Percentiles rank a stretch among this genome's conserved stretches.
phyloP scores from a whole-genome alignment of 1,140 invertebrate genomes.

The Sminthurinus signatus region DNA sequence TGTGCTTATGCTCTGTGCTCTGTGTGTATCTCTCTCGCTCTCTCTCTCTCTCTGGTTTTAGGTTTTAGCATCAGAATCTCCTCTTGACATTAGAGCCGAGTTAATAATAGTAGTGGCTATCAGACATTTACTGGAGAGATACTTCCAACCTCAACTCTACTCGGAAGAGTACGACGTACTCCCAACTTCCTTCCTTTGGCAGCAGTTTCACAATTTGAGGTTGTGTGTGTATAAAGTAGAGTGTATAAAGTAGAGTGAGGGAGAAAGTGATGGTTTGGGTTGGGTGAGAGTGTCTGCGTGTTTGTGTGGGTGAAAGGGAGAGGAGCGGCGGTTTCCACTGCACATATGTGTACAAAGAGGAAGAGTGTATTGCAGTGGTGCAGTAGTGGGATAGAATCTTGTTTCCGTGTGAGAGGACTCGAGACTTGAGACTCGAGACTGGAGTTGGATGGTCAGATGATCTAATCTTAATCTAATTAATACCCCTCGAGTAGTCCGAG shows the following conservation, averaged over 20 bases:
- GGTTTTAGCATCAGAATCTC: no score
- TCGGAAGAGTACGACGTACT: no score
- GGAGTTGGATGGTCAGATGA: slow-evolving; percentile 19
- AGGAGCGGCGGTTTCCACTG: background rate
- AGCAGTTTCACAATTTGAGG: no score
- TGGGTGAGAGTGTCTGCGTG: background rate
- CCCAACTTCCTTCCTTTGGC: no score
- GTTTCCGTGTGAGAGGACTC: slow-evolving; percentile 9
- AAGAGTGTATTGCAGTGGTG: background rate
- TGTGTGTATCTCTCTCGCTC: background rate
- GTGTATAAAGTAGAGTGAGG: no score
- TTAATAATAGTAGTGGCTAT: slow-evolving; percentile 3
- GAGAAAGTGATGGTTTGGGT: background rate
- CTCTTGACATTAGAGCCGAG: background rate
- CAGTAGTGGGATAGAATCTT: background rate
- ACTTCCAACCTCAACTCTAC: no score
- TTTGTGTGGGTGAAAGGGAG: background rate
- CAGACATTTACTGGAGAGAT: no score
- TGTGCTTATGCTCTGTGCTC: no score
- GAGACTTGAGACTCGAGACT: no score
- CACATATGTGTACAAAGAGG: background rate
- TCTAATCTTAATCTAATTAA: slow-evolving; percentile 25
- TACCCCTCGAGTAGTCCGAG: slow-evolving; percentile 16
- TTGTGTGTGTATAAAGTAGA: no score
- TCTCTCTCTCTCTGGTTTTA: slow-evolving; percentile 11